Base-by-base conservation (phyloP, 2,113 vertebrate genomes). In the Crotalus helleri region DNA sequence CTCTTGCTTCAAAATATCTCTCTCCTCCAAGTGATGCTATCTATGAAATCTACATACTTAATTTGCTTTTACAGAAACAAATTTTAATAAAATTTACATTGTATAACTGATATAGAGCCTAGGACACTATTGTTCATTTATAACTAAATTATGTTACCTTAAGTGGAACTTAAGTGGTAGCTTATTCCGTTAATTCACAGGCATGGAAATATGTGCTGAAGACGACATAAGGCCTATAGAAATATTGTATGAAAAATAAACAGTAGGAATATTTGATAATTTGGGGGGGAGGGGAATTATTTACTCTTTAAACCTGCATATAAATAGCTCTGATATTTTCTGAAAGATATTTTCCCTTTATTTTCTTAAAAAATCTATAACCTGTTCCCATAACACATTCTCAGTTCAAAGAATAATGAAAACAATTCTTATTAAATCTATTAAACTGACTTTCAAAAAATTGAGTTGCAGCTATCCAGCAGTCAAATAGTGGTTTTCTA, bases 1-100 rank as follows among this genome's bases (percentile, higher is more conserved):
- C 88, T 94, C 89, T 97, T 96, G 92, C 92, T 58, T 89, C 55
- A 94, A 90, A 93, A 91, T 90, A 26, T 46, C 85, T 39, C 95
- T 97, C 95, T 94, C 94, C 91, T 93, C 26, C 90, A 93, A 95
- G 88, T 0, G 44, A 93, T 55, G 23, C 13, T 95, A 90, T 94
- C 58, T 92, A 87, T 94, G 85, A 61, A 94, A 91, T 95, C 95
- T 95, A 91, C 53, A 64, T 13, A 94, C 91, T 89, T 29, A 59
- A 23, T 1, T 95, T 95, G n/a, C 89, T 94, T 95, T 96, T 58
- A 92, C 92, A 93, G 59, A 74, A 93, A 46, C 12, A 81, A n/a
- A 92, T 15, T 93, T 91, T 44, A 53, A 69, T 39, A 92, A 92
- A 10, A 55, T 21, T 33, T 29, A 64, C 13, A 26, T 93, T 94